Percentiles rank a stretch among this genome's conserved stretches.
phyloP scores from a whole-genome alignment of 1,140 invertebrate genomes.

The Caenorhabditis inopinata region DNA sequence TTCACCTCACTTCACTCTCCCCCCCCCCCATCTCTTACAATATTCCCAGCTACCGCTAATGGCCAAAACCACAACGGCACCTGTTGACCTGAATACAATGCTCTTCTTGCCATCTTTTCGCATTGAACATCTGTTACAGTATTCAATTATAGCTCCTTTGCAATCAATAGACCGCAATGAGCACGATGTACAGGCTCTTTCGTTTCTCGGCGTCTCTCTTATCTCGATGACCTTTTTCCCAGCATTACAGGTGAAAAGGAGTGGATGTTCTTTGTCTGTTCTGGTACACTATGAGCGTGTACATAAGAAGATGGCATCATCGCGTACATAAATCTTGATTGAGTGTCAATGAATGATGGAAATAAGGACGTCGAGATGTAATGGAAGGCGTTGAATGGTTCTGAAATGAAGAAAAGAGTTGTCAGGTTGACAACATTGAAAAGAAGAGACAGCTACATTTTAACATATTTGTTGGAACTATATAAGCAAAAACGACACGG shows the following conservation, averaged over 20 bases:
- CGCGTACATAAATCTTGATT: conserved; percentile 15
- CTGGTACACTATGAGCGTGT: neutral
- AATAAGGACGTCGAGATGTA: neutral
- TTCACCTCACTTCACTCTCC: too few species aligned
- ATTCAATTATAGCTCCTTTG: neutral
- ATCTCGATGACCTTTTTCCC: neutral
- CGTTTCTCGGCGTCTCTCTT: neutral
- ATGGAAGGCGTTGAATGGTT: neutral
- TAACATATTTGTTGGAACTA: too few species aligned
- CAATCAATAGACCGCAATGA: neutral
- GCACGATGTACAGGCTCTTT: too few species aligned
- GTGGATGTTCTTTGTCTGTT: neutral
- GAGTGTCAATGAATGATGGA: neutral
- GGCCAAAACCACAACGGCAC: neutral
- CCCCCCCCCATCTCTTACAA: too few species aligned
- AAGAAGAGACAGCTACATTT: too few species aligned
- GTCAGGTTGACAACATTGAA: too few species aligned
- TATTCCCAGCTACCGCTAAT: too few species aligned
- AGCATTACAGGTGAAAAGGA: neutral
- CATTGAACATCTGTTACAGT: neutral
- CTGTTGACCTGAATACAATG: neutral
- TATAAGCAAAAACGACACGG: too few species aligned
- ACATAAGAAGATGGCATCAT: neutral
- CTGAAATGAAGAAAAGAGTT: too few species aligned
- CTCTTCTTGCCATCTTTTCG: neutral